phyloP scores from a whole-genome alignment of 2,888 invertebrate genomes.

The Lysandra bellargus region DNA sequence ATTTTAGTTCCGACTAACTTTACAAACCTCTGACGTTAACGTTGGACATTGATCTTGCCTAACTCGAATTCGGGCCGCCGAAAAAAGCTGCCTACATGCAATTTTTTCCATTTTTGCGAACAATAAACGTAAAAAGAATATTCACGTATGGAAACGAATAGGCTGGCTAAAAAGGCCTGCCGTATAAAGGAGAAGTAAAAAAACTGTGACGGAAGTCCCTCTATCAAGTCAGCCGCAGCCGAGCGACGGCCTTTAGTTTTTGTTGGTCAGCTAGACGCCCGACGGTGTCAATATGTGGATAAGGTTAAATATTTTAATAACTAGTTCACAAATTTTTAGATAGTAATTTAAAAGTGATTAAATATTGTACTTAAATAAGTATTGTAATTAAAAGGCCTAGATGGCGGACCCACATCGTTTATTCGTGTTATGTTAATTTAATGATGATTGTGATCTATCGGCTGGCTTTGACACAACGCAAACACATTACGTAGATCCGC shows the following conservation, averaged over 20 bases:
- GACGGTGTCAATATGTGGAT: neutral
- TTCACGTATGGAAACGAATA: slow-evolving; percentile 29
- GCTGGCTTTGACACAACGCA: no score
- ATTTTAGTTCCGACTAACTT: neutral
- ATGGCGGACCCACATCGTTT: no score
- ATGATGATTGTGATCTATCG: no score
- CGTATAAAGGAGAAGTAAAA: slow-evolving; percentile 39
- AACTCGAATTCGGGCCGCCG: neutral
- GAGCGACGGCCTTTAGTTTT: slow-evolving; percentile 47
- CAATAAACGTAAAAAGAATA: slow-evolving; percentile 28
- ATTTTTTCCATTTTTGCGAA: slow-evolving; percentile 27
- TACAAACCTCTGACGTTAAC: neutral
- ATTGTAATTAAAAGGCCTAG: no score
- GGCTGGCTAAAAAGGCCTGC: slow-evolving; percentile 24
- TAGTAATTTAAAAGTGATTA: no score
- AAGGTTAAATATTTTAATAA: neutral
- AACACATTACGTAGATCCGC: no score
- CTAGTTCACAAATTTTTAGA: no score
- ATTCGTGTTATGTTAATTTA: no score
- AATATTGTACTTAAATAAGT: no score
- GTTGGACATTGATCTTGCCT: neutral
- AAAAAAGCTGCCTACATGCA: slow-evolving; percentile 10
- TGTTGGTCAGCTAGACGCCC: slow-evolving; percentile 56
- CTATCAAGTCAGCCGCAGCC: slow-evolving; percentile 57
- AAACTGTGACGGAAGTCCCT: slow-evolving; percentile 49